A percentile compares a stretch with the other conserved stretches of the same genome.
phyloP scores from a whole-genome alignment of 1,140 invertebrate species.

The Zophobas atratus region DNA sequence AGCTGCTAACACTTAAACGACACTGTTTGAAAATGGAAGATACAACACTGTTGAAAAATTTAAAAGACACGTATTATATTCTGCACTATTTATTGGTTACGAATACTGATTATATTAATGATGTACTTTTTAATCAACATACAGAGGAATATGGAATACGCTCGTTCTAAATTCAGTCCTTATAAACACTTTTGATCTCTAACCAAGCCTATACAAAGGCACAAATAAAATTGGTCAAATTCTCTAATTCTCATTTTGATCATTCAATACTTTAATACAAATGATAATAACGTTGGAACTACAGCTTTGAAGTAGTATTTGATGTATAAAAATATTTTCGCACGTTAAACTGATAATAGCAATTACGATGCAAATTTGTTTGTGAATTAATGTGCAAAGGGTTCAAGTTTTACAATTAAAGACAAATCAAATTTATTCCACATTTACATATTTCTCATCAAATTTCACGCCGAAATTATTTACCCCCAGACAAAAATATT shows the following conservation, averaged over 20 bases:
- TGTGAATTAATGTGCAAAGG: conserved; percentile 34
- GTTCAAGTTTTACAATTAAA: conserved; percentile 39
- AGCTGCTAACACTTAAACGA: conserved; percentile 54
- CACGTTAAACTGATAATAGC: neutral
- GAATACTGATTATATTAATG: conserved; percentile 50
- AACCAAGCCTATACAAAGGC: conserved; percentile 58
- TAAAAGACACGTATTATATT: conserved; percentile 44
- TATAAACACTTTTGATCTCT: conserved; percentile 37
- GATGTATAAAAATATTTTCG: conserved; percentile 34
- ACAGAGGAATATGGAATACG: conserved; percentile 52
- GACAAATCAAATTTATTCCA: conserved; percentile 35
- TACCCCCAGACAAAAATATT: conserved; percentile 23
- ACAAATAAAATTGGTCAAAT: conserved; percentile 61
- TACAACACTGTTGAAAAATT: conserved; percentile 51
- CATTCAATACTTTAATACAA: too few relatives aligned
- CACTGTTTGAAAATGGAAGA: conserved; percentile 52
- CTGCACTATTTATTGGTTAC: conserved; percentile 41
- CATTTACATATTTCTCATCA: conserved; percentile 37
- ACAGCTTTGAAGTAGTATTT: neutral
- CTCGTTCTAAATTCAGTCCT: conserved; percentile 51
- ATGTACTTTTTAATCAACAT: conserved; percentile 42
- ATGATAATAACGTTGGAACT: too few relatives aligned
- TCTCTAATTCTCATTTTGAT: conserved; percentile 32
- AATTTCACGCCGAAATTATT: conserved; percentile 13
- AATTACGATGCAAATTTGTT: conserved; percentile 39